These are phyloP conservation scores for Melanerpes formicivorus DNA, from an alignment of 2,113 vertebrate species.

Conservation along the genomic window DNA sequence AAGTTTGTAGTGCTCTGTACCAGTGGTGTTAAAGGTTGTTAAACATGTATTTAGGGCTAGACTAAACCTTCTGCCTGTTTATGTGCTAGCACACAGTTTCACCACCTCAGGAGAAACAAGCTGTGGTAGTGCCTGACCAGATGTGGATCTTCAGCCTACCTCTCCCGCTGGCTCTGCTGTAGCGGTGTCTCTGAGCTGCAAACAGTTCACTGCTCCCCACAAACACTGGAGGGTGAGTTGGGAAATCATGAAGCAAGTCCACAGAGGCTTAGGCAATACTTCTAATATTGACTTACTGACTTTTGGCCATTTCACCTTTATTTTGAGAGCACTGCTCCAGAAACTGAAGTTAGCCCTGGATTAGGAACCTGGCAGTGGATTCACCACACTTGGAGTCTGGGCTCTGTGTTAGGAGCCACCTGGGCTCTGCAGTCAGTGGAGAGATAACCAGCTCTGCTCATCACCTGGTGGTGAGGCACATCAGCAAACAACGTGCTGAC, in stretches of 20 bases:
- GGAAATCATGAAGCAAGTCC: constrained; percentile 3
- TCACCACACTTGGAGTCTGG: not conserved
- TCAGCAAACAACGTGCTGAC: not conserved
- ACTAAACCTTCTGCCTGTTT: constrained; percentile 56
- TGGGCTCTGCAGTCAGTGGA: not conserved
- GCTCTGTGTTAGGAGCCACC: not conserved
- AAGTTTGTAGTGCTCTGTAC: not conserved
- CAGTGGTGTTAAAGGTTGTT: not conserved
- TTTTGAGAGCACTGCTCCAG: not conserved
- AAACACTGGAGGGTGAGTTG: constrained; percentile 42
- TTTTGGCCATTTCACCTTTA: not conserved
- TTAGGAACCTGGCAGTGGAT: not conserved
- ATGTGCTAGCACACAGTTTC: constrained; percentile 11
- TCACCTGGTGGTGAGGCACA: not conserved
- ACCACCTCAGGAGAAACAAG: constrained; percentile 42
- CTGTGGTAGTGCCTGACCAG: not conserved
- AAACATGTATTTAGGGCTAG: constrained; percentile 40
- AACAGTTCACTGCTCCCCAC: not conserved
- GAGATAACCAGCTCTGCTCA: not conserved
- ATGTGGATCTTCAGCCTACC: not conserved
- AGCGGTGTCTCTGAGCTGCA: not conserved
- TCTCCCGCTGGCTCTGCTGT: not conserved
- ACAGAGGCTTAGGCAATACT: not conserved
- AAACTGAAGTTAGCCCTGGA: not conserved
- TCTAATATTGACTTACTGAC: not conserved